Percentiles rank a stretch among this genome's conserved stretches.
These are phyloP conservation scores for Eidolon dupreanum DNA, from an alignment of 2,797 vertebrate species.

Conservation along the genomic window DNA sequence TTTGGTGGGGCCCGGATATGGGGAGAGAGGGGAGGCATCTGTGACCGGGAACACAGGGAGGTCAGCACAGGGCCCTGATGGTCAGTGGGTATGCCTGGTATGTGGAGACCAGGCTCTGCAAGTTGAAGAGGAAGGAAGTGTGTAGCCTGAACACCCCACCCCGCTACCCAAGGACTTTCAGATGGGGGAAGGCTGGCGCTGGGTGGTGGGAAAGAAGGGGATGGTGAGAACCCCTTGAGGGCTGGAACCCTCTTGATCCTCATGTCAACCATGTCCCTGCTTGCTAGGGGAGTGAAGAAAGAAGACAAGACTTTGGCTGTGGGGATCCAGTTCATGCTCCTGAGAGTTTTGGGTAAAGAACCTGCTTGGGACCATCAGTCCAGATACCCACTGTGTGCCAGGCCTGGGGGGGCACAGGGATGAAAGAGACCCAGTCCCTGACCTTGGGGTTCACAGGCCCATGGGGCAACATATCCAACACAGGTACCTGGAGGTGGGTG, in stretches of 20 bases:
- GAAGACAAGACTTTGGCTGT: conserved; percentile 95
- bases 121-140: not conserved
- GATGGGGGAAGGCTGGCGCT: not conserved
- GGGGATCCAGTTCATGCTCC: conserved; percentile 96
- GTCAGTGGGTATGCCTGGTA: not conserved
- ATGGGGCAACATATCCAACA: fast-evolving
- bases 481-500: not conserved
- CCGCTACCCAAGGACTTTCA: not conserved
- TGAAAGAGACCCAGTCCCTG: not conserved
- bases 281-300: conserved; percentile 90
- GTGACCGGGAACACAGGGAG: not conserved
- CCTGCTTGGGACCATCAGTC: not conserved
- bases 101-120: not conserved
- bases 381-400: not conserved
- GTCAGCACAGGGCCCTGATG: not conserved
- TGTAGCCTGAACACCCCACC: not conserved
- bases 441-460: not conserved
- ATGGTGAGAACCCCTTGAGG: not conserved
- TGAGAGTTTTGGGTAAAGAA: conserved; percentile 92
- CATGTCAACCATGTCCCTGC: not conserved
- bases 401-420: not conserved
- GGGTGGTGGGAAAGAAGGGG: not conserved
- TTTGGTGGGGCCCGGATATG: not conserved
- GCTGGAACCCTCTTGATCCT: not conserved
- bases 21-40: not conserved